A percentile compares a stretch with the other conserved stretches of the same genome.
phyloP scores from a whole-genome alignment of 2,797 vertebrate species.

The Carcharodon carcharias region DNA sequence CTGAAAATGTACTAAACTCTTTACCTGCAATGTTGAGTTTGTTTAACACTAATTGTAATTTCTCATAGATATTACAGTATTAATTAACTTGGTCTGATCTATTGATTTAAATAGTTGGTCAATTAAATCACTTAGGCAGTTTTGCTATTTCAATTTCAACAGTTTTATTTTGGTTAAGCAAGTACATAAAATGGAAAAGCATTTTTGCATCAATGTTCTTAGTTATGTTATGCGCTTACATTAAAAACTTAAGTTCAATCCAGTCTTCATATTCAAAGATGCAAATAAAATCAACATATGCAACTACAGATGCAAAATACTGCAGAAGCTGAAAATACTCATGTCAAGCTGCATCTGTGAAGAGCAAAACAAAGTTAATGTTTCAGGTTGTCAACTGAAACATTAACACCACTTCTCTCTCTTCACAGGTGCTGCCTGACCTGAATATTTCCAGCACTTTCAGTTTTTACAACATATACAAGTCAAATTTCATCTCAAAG shows the following conservation, averaged over 20 bases:
- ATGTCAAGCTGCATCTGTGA: background rate
- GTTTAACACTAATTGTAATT: background rate
- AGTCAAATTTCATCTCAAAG: background rate
- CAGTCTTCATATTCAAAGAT: background rate
- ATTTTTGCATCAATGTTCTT: background rate
- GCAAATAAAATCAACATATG: background rate
- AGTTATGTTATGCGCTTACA: background rate
- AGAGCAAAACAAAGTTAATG: background rate
- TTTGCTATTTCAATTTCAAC: background rate
- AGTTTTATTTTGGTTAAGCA: slow-evolving; percentile 2
- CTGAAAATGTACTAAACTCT: background rate
- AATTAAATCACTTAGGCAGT: background rate
- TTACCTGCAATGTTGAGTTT: background rate
- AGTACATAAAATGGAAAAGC: background rate
- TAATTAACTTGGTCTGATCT: background rate
- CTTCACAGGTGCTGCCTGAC: background rate
- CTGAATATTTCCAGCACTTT: background rate
- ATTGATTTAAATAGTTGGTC: background rate
- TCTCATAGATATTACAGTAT: background rate
- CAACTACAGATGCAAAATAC: background rate
- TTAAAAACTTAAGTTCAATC: background rate
- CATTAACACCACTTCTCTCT: background rate
- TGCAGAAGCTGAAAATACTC: background rate
- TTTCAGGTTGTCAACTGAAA: background rate
- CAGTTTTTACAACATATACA: background rate